phyloP scores from a whole-genome alignment of 2,797 vertebrate species.

The Aldrovandia affinis region DNA sequence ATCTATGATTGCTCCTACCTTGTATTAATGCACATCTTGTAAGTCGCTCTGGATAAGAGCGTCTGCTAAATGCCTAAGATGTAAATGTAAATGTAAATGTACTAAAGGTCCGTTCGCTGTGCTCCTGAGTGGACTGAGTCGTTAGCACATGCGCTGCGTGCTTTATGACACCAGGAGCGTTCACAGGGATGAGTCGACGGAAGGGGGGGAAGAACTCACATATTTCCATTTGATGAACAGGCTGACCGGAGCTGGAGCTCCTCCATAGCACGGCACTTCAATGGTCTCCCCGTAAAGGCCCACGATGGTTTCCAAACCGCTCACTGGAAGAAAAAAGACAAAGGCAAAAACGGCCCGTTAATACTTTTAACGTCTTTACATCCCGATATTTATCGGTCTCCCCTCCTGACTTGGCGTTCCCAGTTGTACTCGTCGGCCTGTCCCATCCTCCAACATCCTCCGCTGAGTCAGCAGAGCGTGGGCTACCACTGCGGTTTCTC shows the following conservation, averaged over 20 bases:
- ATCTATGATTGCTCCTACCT: no score
- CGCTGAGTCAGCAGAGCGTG: background rate
- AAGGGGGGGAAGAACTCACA: slow-evolving; percentile 74
- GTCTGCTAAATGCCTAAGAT: no score
- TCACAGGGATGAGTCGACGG: background rate
- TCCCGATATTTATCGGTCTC: background rate
- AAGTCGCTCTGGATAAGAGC: no score
- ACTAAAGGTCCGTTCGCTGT: no score
- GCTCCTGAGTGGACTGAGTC: background rate
- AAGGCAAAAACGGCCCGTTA: background rate
- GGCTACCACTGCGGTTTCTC: background rate
- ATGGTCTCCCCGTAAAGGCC: slow-evolving; percentile 86
- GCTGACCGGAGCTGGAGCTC: slow-evolving; percentile 69
- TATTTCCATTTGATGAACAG: slow-evolving; percentile 97
- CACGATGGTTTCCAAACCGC: slow-evolving; percentile 70
- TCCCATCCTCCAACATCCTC: background rate
- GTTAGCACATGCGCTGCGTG: background rate
- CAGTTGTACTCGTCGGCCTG: background rate
- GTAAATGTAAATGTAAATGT: no score
- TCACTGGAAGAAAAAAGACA: slow-evolving; percentile 67
- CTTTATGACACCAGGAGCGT: background rate
- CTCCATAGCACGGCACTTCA: slow-evolving; percentile 80
- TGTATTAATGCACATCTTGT: no score
- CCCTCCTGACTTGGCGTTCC: background rate
- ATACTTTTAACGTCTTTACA: background rate